A percentile compares a stretch with the other conserved stretches of the same genome.
Conservation (phyloP, 2,113 vertebrate genomes). For the Nanorana parkeri region DNA sequence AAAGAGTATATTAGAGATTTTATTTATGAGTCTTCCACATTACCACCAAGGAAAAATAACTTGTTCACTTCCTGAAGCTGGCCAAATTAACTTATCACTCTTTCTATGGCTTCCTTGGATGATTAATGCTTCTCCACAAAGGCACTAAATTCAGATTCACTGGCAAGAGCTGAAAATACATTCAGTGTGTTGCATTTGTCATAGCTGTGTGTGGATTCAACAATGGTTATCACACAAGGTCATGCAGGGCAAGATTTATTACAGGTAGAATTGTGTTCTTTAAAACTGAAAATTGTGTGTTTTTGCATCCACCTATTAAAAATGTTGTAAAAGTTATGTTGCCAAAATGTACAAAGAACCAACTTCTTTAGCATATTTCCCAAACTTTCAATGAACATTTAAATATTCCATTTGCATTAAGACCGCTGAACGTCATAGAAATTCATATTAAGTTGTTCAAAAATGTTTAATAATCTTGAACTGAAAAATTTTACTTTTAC, state of each 20-base stretch:
- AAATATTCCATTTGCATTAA: too few relatives aligned
- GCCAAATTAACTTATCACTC: slow-evolving; percentile 67
- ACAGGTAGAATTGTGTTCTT: background rate
- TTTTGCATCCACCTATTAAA: background rate
- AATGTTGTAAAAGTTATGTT: too few relatives aligned
- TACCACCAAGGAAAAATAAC: slow-evolving; percentile 71
- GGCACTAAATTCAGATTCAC: slow-evolving; percentile 72
- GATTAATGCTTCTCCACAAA: slow-evolving; percentile 67
- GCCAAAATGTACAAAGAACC: too few relatives aligned
- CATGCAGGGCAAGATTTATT: background rate
- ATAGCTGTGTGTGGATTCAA: background rate
- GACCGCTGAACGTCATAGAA: too few relatives aligned
- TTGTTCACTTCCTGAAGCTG: slow-evolving; percentile 67
- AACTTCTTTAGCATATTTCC: too few relatives aligned
- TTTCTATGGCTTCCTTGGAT: slow-evolving; percentile 63
- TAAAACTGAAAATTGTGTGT: background rate
- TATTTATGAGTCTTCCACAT: slow-evolving; percentile 72
- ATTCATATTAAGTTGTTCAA: too few relatives aligned
- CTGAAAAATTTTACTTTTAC: too few relatives aligned
- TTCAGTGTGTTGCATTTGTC: slow-evolving; percentile 5
- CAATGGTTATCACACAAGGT: background rate
- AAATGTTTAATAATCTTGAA: too few relatives aligned
- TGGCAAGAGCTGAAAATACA: slow-evolving; percentile 34
- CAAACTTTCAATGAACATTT: too few relatives aligned
- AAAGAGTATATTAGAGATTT: slow-evolving; percentile 66